Evolutionary conservation across 1,140 invertebrate genomes (phyloP), one percentile per base, ranked within the genome.

Genomic region (Drosophila cardini): DNA sequence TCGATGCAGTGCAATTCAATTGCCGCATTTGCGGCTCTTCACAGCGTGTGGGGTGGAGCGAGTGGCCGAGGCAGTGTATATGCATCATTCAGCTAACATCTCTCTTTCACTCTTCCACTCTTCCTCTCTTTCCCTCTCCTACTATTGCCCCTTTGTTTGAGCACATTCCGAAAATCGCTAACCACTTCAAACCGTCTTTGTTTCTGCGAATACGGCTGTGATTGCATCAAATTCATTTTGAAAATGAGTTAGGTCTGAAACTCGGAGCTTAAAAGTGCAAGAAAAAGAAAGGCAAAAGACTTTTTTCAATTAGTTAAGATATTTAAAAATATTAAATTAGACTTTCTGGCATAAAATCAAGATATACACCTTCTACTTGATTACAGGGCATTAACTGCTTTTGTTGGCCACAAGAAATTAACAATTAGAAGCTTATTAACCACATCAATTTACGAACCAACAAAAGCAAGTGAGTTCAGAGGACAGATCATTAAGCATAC

Each of bases 381-480:
- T 52, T 36, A 32, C 18, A 52, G 53, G 30, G 63, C 43, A 72
- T 50, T 30, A 63, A 21, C 11, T 30, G 6, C 13, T 42, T 11
- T 15, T 38, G 8, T 26, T 8, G 10, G 5, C 46, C 3, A 40
- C 48, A 15, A 48, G 26, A 71, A 79, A 68, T 86, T 76, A 86
- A 78, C 82, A 87, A 87, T 86, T 85, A 76, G 75, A 70, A 76
- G 83, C 83, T 79, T 82, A 86, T 86, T 86, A 86, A 82, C 79
- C 79, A 72, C 83, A 86, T 83, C 79, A 86, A 83, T 87, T 77
- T 87, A 60, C 76, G 52, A 42, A 32, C 34, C 40, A 53, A 40
- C 60, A n/a, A 63, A 45, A n/a, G 21, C n/a, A 62, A 40, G 43
- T 42, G 13, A 69, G 32, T 38, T 43, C 50, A 32, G 9, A 65